These are phyloP conservation scores for Calcarius lapponicus DNA, from an alignment of 2,797 vertebrate genomes.

Conservation along the genomic window DNA sequence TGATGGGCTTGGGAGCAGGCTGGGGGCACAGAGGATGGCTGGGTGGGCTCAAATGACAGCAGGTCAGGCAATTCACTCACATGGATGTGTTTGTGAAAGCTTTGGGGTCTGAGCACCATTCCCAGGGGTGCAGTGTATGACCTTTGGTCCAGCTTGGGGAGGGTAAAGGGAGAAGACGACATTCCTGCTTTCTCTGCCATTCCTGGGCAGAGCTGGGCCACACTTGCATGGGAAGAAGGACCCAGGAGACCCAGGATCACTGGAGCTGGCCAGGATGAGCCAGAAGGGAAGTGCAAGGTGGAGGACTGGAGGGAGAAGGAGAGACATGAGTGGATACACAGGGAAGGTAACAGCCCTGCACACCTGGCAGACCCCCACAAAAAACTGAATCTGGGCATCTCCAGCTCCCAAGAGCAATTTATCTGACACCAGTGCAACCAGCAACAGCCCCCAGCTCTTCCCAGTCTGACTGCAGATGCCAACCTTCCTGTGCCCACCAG, in stretches of 20 bases:
- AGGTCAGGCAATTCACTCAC: neutral
- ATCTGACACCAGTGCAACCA: neutral
- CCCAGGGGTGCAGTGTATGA: neutral
- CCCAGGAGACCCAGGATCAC: neutral
- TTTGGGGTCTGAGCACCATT: rapidly evolving
- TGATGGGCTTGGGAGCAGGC: neutral
- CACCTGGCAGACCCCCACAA: neutral
- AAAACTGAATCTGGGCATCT: neutral
- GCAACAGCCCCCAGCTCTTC: neutral
- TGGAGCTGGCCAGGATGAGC: neutral
- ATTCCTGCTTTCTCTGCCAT: neutral
- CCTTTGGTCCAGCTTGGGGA: neutral
- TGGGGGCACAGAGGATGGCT: neutral
- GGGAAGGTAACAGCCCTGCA: neutral
- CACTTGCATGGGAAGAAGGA: neutral
- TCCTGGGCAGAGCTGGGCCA: neutral
- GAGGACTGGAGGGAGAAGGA: neutral
- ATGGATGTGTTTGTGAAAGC: neutral
- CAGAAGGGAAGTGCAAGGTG: neutral
- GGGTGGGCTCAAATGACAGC: neutral
- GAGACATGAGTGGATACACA: neutral
- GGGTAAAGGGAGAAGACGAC: neutral
- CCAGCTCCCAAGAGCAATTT: neutral
- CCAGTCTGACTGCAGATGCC: rapidly evolving
- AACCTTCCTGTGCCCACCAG: neutral